phyloP scores from a whole-genome alignment of 2,113 vertebrate genomes.

The Chauna torquata region DNA sequence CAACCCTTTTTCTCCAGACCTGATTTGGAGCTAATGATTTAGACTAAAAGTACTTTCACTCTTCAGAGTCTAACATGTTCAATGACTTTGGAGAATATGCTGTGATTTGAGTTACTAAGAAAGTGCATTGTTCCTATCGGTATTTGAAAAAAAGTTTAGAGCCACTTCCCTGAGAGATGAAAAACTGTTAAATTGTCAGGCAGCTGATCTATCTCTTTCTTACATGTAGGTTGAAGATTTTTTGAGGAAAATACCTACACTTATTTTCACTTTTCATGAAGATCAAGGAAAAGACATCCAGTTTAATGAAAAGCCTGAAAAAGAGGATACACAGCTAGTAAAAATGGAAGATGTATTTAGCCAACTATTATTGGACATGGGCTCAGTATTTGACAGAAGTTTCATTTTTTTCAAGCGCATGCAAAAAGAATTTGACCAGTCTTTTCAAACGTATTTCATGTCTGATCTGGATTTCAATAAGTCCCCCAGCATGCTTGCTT shows the following conservation, averaged over 20 bases:
- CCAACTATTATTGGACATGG: slow-evolving; percentile 72
- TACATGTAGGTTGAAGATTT: slow-evolving; percentile 80
- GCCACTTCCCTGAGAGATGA: background rate
- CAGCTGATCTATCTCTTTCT: background rate
- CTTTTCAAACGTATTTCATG: slow-evolving; percentile 81
- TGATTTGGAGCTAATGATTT: background rate
- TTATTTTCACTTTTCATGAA: slow-evolving; percentile 74
- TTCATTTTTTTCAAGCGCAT: slow-evolving; percentile 80
- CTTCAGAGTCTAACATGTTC: background rate
- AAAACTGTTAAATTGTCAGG: background rate
- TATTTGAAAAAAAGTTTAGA: background rate
- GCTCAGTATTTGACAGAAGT: slow-evolving; percentile 80
- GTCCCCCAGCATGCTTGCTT: slow-evolving; percentile 23
- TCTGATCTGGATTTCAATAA: slow-evolving; percentile 66
- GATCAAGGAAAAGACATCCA: slow-evolving; percentile 56
- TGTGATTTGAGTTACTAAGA: background rate
- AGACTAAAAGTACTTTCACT: background rate
- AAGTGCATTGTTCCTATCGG: background rate
- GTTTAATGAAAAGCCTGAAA: slow-evolving; percentile 53
- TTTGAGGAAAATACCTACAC: slow-evolving; percentile 80
- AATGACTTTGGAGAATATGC: background rate
- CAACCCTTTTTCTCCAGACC: background rate
- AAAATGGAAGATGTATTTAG: slow-evolving; percentile 83
- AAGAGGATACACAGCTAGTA: slow-evolving; percentile 73
- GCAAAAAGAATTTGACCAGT: slow-evolving; percentile 80